Base-by-base conservation (phyloP, 1,140 invertebrate species). In the Brachionus plicatilis region DNA sequence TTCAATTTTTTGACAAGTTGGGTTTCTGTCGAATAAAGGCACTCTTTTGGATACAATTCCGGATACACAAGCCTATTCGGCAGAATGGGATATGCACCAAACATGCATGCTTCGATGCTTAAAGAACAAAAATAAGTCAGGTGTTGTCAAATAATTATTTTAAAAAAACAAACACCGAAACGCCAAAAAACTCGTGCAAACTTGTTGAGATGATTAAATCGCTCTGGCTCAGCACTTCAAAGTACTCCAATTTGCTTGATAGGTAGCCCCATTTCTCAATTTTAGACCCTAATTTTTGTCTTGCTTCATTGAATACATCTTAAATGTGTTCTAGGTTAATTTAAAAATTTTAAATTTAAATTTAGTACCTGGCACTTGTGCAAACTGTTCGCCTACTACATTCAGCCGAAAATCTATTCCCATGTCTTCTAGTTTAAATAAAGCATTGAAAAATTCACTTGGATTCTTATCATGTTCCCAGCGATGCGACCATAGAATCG, bases 381-480 rank as follows among this genome's bases (percentile, higher is more conserved):
- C 87, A 88, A 91, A 93, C 3, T 86, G 88, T 89, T 93, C 91
- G 41, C 92, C 92, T 17, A 93, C 85, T 3, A 94, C 91, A n/a
- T 92, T 92, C 9, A 93, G 87, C 65, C 89, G 86, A 87, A 94
- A 94, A 43, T 91, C 86, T 41, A 90, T 87, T 17, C 91, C 89
- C 37, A 91, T 88, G 29, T 91, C 90, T 47, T 91, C 89, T n/a
- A 94, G 87, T 83, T 88, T 86, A 79, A 90, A 88, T 1, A 94
- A 86, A 41, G 79, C 90, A 7, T 91, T 86, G 76, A 93, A 92
- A 87, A 94, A 92, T 24, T 90, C 86, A 41, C 92, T 91, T 9
- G 93, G 93, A 88, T 92, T 92, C 88, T 94, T 94, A 87, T 94
- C 93, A 88, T 94, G 93, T 88, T 94, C 93, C 93, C 93, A 94